Conservation (phyloP, 1,140 invertebrate genomes). For the Homarus americanus region DNA sequence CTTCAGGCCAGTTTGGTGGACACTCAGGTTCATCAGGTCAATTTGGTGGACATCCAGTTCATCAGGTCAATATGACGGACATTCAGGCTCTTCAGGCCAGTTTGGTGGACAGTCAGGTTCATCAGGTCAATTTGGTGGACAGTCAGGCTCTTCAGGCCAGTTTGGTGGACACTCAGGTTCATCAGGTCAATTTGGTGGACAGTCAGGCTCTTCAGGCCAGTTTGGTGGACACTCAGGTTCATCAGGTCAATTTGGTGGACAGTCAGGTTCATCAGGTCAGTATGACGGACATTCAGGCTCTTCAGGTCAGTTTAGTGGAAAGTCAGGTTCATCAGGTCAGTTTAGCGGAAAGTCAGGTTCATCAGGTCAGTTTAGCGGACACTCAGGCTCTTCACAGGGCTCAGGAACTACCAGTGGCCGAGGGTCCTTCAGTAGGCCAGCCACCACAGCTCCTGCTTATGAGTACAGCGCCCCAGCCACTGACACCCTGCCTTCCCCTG, state of each 20-base stretch:
- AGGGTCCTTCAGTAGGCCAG: neutral
- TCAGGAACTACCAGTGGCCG: neutral
- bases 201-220: neutral
- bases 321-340: neutral
- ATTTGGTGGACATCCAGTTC: neutral
- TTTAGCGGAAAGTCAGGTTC: too few relatives aligned
- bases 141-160: neutral
- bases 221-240: too few relatives aligned
- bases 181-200: neutral
- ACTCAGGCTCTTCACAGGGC: neutral
- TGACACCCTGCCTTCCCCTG: neutral
- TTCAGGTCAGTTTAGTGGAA: neutral
- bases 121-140: neutral
- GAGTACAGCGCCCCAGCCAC: slow-evolving; percentile 31
- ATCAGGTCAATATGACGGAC: too few relatives aligned
- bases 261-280: neutral
- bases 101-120: neutral
- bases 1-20: too few relatives aligned
- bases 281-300: too few relatives aligned
- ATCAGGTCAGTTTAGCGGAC: neutral
- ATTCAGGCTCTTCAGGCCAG: neutral
- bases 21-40: neutral
- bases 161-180: too few relatives aligned
- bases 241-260: neutral
- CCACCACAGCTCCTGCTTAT: slow-evolving; percentile 26